A percentile compares a stretch with the other conserved stretches of the same genome.
Conservation (phyloP, 2,888 invertebrate species). For the Sacculina carcini region DNA sequence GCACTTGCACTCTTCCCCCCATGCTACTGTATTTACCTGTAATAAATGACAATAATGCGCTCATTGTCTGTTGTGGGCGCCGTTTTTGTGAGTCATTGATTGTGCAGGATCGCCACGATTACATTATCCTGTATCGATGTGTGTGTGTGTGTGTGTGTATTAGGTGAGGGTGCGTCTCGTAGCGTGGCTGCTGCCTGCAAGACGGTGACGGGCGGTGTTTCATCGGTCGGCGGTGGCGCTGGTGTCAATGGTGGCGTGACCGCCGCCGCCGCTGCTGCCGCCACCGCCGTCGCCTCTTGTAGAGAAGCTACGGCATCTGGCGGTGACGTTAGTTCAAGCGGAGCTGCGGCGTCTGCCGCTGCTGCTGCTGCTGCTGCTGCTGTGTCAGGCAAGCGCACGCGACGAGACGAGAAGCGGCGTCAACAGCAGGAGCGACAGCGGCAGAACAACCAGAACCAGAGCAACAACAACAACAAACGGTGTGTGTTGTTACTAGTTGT, state of each 20-base stretch:
- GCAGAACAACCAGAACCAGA: not conserved
- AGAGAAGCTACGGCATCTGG: constrained; percentile 23
- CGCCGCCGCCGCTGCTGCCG: constrained; percentile 15
- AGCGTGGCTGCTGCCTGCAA: too few species aligned
- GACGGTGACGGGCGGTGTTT: not conserved
- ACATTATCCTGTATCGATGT: too few species aligned
- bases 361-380: constrained; percentile 14
- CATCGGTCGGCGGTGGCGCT: constrained; percentile 10
- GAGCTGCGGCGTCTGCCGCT: constrained; percentile 21
- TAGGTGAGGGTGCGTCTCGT: too few species aligned
- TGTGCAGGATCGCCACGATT: too few species aligned
- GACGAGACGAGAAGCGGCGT: not conserved
- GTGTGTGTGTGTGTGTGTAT: too few species aligned
- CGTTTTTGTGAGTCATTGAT: too few species aligned
- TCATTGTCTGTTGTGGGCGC: too few species aligned
- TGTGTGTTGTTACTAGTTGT: too few species aligned
- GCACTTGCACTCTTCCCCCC: too few species aligned
- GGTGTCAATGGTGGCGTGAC: constrained; percentile 22
- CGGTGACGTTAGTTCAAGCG: constrained; percentile 17
- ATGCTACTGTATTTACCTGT: too few species aligned
- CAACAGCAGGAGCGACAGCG: not conserved
- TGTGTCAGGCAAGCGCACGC: constrained; percentile 15
- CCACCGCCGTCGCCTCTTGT: constrained; percentile 13
- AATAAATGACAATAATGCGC: too few species aligned
- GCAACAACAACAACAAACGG: not conserved